Evolutionary conservation across 2,797 vertebrate genomes (phyloP).

Genomic region (Pseudochromis fuscus): DNA sequence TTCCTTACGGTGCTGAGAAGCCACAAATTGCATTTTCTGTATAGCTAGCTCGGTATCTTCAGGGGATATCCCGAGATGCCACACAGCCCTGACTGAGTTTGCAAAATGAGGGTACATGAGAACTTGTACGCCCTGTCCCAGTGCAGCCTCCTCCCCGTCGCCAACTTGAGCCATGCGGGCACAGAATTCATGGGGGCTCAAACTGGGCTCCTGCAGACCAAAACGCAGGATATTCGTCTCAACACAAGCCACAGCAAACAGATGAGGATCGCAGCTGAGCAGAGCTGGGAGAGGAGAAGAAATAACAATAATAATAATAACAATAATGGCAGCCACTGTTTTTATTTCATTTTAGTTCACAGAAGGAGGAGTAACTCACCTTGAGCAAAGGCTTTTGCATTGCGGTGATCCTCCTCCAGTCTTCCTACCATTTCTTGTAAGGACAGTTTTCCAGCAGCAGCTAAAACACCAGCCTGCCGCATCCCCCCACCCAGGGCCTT

Average conservation of each 20-base stretch:
- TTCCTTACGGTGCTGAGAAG: conserved; percentile 69
- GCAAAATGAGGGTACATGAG: conserved; percentile 84
- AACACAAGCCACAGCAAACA: conserved; percentile 77
- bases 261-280: conserved; percentile 69
- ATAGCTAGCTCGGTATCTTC: conserved; percentile 84
- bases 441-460: conserved; percentile 86
- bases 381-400: conserved; percentile 84
- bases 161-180: conserved; percentile 77
- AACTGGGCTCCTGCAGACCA: conserved; percentile 40
- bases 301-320: background rate
- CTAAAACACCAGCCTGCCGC: conserved; percentile 87
- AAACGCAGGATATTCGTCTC: conserved; percentile 90
- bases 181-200: conserved; percentile 82
- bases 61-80: conserved; percentile 85
- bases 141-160: conserved; percentile 76
- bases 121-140: conserved; percentile 79
- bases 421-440: conserved; percentile 76
- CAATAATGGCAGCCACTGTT: background rate
- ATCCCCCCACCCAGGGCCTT: conserved; percentile 89
- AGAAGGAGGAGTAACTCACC: conserved; percentile 74
- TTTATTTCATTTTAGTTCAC: background rate
- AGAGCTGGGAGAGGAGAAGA: conserved; percentile 75
- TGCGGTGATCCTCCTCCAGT: conserved; percentile 86
- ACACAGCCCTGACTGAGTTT: conserved; percentile 79
- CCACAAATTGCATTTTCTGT: conserved; percentile 86